Evolutionary conservation across 2,888 invertebrate genomes (phyloP), one percentile per base, ranked within the genome.

Genomic region (Xestia c-nigrum): DNA sequence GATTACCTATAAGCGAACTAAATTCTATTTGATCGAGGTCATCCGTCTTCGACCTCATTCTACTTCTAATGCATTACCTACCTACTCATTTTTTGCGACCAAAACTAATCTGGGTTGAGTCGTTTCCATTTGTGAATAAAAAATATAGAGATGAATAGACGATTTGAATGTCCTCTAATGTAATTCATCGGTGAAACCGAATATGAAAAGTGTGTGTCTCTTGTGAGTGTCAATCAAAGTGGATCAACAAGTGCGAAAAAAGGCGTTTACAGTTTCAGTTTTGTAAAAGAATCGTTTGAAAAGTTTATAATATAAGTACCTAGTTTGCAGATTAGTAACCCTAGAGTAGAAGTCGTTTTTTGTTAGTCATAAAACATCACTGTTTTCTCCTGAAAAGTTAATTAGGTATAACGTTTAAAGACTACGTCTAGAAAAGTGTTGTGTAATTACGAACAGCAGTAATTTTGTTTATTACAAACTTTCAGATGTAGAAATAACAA

Each of bases 1-100:
- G 57, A 77, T 72, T 50, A 73, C 74, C 55, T 84, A 79, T 69
- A 81, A 64, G 66, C 40, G 57, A 67, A 67, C 66, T 84, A 52
- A 79, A 79, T 81, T 73, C 59, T 65, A 84, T 67, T 79, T 63
- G 16, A 52, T 57, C 75, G 69, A 85, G 85, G 82, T 70, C 75
- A 72, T 50, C 81, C 38, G n/a, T 63, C 31, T 63, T 81, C 38
- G 63, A 66, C 61, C 40, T 72, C 47, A 38, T 63, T 84, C 10
- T 70, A 24, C 50, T 31, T 19, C 3, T 59, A 63, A 46, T 59
- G 31, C 40, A 66, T 40, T 31, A 47, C 46, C 52, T 31, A 64
- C n/a, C n/a, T 50, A 72, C 21, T 6, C 0, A 52, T 5, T 10
- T 52, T 69, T 40, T 7, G 21, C 65, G 38, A 19, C 52, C 40